These are phyloP conservation scores for Sitta europaea DNA, from an alignment of 2,113 vertebrate genomes.

Conservation along the genomic window DNA sequence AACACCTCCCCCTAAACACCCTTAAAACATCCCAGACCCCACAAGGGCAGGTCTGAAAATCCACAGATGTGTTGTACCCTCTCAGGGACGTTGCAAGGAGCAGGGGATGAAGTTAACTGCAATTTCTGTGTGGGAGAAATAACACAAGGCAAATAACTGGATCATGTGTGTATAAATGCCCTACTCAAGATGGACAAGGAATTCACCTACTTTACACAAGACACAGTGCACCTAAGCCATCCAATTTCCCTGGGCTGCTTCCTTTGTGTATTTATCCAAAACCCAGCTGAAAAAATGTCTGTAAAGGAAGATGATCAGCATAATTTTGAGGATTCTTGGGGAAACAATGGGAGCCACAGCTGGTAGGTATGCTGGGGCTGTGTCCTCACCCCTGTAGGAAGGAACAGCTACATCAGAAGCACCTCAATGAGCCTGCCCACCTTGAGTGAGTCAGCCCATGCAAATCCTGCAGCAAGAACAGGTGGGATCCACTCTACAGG, in stretches of 20 bases:
- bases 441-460: rapidly evolving
- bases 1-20: neutral
- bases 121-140: neutral
- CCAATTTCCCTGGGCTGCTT: neutral
- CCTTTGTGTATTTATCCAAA: neutral
- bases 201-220: neutral
- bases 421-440: neutral
- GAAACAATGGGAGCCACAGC: neutral
- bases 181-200: rapidly evolving
- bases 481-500: neutral
- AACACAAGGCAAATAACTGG: rapidly evolving
- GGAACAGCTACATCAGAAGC: rapidly evolving
- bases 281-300: neutral
- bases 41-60: neutral
- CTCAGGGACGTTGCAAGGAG: rapidly evolving
- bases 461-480: neutral
- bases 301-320: neutral
- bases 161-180: rapidly evolving
- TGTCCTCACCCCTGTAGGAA: rapidly evolving
- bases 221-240: neutral
- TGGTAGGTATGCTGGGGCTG: neutral
- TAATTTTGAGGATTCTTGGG: neutral
- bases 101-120: neutral
- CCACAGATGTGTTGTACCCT: neutral
- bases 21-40: neutral